Evolutionary conservation across 2,888 invertebrate genomes (phyloP), one percentile per base, ranked within the genome.

Genomic region (Girardia tigrina): DNA sequence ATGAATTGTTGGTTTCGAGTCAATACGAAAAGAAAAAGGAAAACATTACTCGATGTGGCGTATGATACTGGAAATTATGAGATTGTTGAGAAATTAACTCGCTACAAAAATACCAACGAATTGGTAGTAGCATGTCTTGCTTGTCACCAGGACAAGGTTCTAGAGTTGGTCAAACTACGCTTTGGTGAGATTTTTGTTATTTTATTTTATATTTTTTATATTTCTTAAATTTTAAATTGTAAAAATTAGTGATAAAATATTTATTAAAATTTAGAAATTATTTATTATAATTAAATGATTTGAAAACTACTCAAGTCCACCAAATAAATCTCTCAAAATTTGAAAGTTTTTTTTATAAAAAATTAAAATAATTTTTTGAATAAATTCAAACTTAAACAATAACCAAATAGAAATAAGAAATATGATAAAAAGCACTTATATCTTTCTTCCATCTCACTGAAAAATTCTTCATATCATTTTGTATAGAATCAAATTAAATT

Each of bases 21-120:
- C 1, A 76, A 78, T 42, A 74, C 79, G 26, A 73, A 71, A 20
- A 70, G 77, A 20, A 78, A 79, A 75, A 79, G 79, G 36, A 77
- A 72, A 29, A 75, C 77, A 8, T 76, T 80, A 42, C 56, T 74
- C 29, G 77, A 78, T 42, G 70, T 80, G 1, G 79, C 79, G 4
- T 79, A 80, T 27, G 80, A 79, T 29, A 79, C 80, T 23, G 78
- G 79, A 26, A 80, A 80, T 71, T 72, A 75, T 20, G 42, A 77
- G 6, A 71, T 80, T 26, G 77, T 79, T 8, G 69, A 75, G 16
- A 73, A 79, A 8, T 77, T 80, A 6, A 28, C 76, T 14, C 72
- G 77, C 26, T 78, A 79, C 56, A 77, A 77, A 20, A 56, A 71
- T 70, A 78, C 78, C 56, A 80, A 79, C 76, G 80, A 80, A 72